Evolutionary conservation across 1,140 invertebrate genomes (phyloP).

Genomic region (Calephelis virginiensis): DNA sequence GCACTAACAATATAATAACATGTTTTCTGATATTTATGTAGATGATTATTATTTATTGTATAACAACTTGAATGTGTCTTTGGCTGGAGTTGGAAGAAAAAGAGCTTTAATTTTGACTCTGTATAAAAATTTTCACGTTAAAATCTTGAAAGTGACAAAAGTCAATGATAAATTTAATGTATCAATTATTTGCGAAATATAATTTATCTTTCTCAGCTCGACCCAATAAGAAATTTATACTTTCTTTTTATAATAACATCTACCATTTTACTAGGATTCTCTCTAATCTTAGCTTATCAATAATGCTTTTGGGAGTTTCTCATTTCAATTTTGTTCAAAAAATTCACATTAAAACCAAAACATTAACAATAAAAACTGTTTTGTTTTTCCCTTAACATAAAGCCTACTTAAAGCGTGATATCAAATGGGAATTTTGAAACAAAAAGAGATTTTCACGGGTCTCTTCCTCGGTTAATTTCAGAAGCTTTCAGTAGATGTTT

Average conservation of each 20-base stretch:
- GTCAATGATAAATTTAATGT: no score
- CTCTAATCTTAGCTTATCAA: not conserved
- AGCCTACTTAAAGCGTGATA: conserved; percentile 16
- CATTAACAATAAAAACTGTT: conserved; percentile 7
- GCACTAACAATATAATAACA: no score
- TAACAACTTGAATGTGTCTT: no score
- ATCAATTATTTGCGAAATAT: no score
- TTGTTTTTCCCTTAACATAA: conserved; percentile 1
- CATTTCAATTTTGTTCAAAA: not conserved
- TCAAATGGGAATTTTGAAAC: conserved; percentile 13
- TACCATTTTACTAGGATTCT: not conserved
- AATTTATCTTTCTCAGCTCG: no score
- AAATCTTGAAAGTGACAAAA: no score
- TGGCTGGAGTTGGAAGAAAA: no score
- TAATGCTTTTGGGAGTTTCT: not conserved
- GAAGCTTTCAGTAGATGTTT: conserved; percentile 6
- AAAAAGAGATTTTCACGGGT: conserved; percentile 15
- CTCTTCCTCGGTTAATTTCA: conserved; percentile 10
- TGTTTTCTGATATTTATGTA: no score
- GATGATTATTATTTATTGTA: no score
- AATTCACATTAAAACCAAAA: conserved; percentile 9
- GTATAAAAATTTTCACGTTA: no score
- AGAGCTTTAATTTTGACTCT: no score
- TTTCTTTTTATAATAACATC: not conserved
- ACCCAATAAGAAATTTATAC: no score